These are phyloP conservation scores for Esox lucius DNA, from an alignment of 2,797 vertebrate species.

Conservation along the genomic window DNA sequence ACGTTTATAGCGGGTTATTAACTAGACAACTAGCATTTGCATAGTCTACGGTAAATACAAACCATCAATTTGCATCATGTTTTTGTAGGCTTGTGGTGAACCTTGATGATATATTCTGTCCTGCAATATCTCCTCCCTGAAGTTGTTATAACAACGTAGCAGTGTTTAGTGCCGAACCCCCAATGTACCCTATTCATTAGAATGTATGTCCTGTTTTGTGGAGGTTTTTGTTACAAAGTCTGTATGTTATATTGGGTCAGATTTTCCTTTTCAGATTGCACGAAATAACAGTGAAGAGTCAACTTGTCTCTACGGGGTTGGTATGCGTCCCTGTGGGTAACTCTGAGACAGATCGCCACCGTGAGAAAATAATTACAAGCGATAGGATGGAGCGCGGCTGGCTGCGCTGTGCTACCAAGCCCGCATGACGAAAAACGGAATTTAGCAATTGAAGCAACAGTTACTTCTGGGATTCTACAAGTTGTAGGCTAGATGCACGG, in stretches of 20 bases:
- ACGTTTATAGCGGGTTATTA: not conserved
- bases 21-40: not conserved
- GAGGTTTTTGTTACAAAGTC: not conserved
- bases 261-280: not conserved
- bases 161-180: not conserved
- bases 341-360: constrained; percentile 24
- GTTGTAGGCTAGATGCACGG: not conserved
- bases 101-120: not conserved
- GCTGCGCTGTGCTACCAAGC: not conserved
- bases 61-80: not conserved
- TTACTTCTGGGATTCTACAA: not conserved
- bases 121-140: not conserved
- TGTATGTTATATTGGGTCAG: not conserved
- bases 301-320: constrained; percentile 25
- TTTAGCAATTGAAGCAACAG: not conserved
- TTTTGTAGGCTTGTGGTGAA: not conserved
- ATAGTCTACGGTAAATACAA: not conserved
- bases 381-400: not conserved
- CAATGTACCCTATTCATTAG: not conserved
- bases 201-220: not conserved
- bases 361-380: constrained; percentile 43
- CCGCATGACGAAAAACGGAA: not conserved
- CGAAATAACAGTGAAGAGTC: constrained; percentile 19
- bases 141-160: not conserved
- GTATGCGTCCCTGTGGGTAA: constrained; percentile 5